phyloP scores from a whole-genome alignment of 2,113 vertebrate genomes.

The Myiozetetes cayanensis region DNA sequence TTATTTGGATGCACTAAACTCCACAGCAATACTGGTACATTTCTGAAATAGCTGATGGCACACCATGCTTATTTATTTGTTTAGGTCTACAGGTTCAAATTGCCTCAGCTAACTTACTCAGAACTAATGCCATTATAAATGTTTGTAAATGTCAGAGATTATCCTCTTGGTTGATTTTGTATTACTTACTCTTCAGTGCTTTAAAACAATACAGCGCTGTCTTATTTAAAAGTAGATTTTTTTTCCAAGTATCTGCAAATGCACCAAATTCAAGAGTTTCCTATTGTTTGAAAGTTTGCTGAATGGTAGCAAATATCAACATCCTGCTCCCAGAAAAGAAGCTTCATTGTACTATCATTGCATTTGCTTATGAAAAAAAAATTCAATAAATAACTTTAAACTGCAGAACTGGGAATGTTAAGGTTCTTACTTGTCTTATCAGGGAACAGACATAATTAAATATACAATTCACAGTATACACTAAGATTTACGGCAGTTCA shows the following conservation, averaged over 20 bases:
- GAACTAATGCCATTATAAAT: constrained; percentile 55
- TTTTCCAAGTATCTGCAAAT: neutral
- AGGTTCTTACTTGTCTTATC: neutral
- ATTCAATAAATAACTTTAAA: neutral
- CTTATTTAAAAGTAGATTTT: neutral
- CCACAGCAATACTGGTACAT: neutral
- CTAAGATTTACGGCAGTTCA: neutral
- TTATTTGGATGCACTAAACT: neutral
- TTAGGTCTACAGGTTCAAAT: constrained; percentile 33
- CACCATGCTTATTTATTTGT: constrained; percentile 29
- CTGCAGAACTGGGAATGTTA: neutral
- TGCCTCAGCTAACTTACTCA: constrained; percentile 38
- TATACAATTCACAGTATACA: neutral
- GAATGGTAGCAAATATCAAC: neutral
- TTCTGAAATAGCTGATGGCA: neutral
- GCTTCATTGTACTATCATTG: neutral
- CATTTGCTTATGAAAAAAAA: neutral
- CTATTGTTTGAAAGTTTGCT: neutral
- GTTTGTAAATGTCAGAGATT: constrained; percentile 57
- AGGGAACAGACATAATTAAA: neutral
- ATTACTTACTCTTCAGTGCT: constrained; percentile 27
- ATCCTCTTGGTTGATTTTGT: constrained; percentile 32
- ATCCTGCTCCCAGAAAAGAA: neutral
- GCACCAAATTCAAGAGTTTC: neutral
- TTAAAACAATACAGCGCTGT: constrained; percentile 4